Percentiles rank a stretch among this genome's conserved stretches.
These are phyloP conservation scores for Sinocyclocheilus rhinocerous DNA, from an alignment of 2,113 vertebrate species.

Conservation along the genomic window DNA sequence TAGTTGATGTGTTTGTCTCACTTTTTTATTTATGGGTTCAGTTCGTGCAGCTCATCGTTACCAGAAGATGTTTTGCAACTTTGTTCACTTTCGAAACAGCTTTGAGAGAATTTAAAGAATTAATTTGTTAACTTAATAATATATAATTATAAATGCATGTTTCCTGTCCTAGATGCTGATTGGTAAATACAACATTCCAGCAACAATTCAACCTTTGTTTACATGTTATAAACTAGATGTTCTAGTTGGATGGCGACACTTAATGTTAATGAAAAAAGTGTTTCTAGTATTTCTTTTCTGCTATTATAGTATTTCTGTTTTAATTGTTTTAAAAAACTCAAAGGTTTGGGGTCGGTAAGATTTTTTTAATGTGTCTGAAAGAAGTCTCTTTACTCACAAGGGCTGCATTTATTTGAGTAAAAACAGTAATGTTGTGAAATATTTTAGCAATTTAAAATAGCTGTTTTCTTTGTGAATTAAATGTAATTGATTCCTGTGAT, in stretches of 20 bases:
- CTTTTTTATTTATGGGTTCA: background rate
- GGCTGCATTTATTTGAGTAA: background rate
- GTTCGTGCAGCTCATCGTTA: background rate
- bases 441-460: background rate
- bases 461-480: too few species aligned
- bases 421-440: background rate
- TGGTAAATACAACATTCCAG: background rate
- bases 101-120: background rate
- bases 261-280: background rate
- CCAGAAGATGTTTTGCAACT: background rate
- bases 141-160: background rate
- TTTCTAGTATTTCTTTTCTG: background rate
- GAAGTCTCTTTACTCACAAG: background rate
- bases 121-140: background rate
- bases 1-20: background rate
- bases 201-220: background rate
- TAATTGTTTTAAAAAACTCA: background rate
- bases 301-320: background rate
- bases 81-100: background rate
- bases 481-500: background rate
- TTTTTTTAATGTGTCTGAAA: background rate
- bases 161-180: background rate
- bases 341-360: background rate
- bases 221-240: background rate
- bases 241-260: background rate